Evolutionary conservation across 2,113 vertebrate species (phyloP).

Genomic region (Procavia capensis): DNA sequence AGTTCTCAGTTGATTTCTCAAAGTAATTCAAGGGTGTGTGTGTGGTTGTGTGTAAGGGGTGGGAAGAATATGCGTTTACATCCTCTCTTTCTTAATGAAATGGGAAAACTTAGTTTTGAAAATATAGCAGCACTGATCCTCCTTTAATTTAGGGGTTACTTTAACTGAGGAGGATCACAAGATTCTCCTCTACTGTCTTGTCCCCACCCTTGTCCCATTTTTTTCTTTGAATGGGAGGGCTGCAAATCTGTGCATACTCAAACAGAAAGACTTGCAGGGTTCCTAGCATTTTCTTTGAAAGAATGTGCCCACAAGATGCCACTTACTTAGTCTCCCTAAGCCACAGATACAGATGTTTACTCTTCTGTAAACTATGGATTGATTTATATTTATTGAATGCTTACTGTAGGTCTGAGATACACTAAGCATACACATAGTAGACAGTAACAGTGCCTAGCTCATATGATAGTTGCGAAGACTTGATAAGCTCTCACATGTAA

Average conservation of each 20-base stretch:
- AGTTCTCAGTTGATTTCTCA: not conserved
- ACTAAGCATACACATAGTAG: not conserved
- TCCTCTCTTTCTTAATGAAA: not conserved
- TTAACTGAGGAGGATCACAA: not conserved
- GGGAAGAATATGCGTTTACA: not conserved
- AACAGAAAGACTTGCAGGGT: not conserved
- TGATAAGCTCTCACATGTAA: constrained; percentile 5
- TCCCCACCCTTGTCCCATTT: not conserved
- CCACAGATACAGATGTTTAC: not conserved
- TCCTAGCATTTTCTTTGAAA: constrained; percentile 44
- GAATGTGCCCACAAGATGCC: not conserved
- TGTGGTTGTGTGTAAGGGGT: not conserved
- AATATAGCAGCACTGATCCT: not conserved
- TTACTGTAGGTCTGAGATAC: constrained; percentile 20
- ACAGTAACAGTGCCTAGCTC: not conserved
- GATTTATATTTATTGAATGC: constrained; percentile 12
- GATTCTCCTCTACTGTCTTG: not conserved
- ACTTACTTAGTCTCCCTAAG: not conserved
- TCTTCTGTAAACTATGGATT: constrained; percentile 26
- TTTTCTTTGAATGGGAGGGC: not conserved
- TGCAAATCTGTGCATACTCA: not conserved
- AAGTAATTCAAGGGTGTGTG: not conserved
- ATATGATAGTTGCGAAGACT: not conserved
- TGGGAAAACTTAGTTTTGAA: not conserved
- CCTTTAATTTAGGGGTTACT: not conserved